phyloP scores from a whole-genome alignment of 2,113 vertebrate genomes.

The Chloropsis cyanopogon region DNA sequence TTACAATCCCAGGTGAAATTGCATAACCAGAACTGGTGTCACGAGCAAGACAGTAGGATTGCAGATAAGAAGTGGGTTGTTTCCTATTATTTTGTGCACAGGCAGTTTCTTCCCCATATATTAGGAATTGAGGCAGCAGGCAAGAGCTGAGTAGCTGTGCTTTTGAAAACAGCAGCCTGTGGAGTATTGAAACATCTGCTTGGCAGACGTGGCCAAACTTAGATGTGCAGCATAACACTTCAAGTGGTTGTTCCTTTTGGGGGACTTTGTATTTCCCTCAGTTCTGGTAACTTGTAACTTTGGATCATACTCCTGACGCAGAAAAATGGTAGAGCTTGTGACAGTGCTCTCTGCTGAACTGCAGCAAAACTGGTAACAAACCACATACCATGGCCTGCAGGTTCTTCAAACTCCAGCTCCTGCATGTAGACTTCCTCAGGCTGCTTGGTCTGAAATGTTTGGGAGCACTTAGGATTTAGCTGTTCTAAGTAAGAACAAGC shows the following conservation, averaged over 20 bases:
- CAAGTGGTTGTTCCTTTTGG: not conserved
- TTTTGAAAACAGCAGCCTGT: not conserved
- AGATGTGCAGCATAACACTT: not conserved
- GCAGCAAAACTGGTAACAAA: not conserved
- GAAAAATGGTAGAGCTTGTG: not conserved
- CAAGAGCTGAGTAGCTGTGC: not conserved
- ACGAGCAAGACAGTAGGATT: not conserved
- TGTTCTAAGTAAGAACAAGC: not conserved
- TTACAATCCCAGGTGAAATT: not conserved
- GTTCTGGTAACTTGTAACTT: not conserved
- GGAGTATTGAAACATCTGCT: not conserved
- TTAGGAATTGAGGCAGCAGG: not conserved
- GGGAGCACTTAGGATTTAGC: not conserved
- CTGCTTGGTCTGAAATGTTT: not conserved
- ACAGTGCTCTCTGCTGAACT: rapidly evolving
- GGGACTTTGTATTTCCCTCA: not conserved
- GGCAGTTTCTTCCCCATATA: not conserved
- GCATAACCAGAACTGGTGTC: not conserved
- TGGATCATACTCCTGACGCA: not conserved
- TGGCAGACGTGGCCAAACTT: not conserved
- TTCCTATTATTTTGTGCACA: not conserved
- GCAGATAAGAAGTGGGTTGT: not conserved
- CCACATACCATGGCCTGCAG: rapidly evolving
- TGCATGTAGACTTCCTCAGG: not conserved
- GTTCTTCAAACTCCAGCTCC: not conserved